Percentiles rank a stretch among this genome's conserved stretches.
These are phyloP conservation scores for Cantharis rufa DNA, from an alignment of 2,888 invertebrate species.

Conservation along the genomic window DNA sequence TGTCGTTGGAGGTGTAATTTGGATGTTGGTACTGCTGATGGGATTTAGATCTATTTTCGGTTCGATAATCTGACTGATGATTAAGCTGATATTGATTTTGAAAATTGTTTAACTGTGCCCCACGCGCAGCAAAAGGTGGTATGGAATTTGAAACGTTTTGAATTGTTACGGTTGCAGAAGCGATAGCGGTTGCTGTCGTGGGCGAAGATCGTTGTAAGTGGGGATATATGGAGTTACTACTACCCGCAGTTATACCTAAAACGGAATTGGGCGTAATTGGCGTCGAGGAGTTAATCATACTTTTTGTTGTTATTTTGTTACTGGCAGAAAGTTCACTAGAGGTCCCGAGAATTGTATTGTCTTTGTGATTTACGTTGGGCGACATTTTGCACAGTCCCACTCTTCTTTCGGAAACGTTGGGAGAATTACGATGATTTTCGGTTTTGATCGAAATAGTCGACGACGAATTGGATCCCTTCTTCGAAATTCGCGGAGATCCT, in stretches of 20 bases:
- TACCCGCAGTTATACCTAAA: slow-evolving; percentile 55
- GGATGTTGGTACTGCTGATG: slow-evolving; percentile 49
- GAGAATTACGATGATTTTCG: slow-evolving; percentile 60
- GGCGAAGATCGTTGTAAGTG: slow-evolving; percentile 68
- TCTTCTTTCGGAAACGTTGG: slow-evolving; percentile 57
- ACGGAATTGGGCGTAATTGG: slow-evolving; percentile 62
- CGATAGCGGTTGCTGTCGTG: slow-evolving; percentile 67
- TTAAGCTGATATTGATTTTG: slow-evolving; percentile 53
- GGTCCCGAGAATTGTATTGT: slow-evolving; percentile 55
- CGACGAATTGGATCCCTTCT: slow-evolving; percentile 55
- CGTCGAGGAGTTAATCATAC: slow-evolving; percentile 66
- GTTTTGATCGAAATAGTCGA: slow-evolving; percentile 55
- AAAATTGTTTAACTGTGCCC: slow-evolving; percentile 53
- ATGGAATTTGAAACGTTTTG: slow-evolving; percentile 65
- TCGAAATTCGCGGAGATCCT: slow-evolving; percentile 59
- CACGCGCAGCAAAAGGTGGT: slow-evolving; percentile 63
- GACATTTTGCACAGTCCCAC: slow-evolving; percentile 61
- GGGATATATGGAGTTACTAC: slow-evolving; percentile 60
- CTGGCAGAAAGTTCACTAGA: slow-evolving; percentile 47
- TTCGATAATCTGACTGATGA: slow-evolving; percentile 48
- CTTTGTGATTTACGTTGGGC: slow-evolving; percentile 61
- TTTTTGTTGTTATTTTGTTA: slow-evolving; percentile 67
- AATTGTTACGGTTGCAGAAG: slow-evolving; percentile 59
- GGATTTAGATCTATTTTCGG: slow-evolving; percentile 43
- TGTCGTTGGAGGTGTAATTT: slow-evolving; percentile 45